These are phyloP conservation scores for Adelges cooleyi DNA, from an alignment of 1,140 invertebrate species.

Conservation along the genomic window DNA sequence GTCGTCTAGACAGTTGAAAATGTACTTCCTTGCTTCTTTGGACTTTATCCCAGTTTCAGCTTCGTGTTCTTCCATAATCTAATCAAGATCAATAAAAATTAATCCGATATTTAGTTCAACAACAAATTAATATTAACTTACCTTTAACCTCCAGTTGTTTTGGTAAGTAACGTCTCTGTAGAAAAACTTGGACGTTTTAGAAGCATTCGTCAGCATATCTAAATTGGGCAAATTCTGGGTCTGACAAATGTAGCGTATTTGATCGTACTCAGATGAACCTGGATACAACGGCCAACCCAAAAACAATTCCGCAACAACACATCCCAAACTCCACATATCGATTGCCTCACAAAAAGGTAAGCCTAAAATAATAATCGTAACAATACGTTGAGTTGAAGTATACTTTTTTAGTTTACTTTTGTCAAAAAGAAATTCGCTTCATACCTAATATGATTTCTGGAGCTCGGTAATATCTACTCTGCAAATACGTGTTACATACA, in stretches of 20 bases:
- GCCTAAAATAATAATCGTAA: constrained; percentile 38
- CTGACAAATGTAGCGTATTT: constrained; percentile 78
- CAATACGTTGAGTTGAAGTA: neutral
- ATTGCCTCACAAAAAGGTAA: constrained; percentile 99
- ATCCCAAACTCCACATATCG: constrained; percentile 99
- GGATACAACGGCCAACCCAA: constrained; percentile 99
- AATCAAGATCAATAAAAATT: constrained; percentile 30
- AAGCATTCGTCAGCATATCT: constrained; percentile 96
- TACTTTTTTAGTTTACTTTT: neutral
- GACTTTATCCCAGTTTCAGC: constrained; percentile 95
- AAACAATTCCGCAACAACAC: constrained; percentile 98
- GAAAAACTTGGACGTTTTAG: constrained; percentile 98
- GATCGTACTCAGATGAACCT: constrained; percentile 98
- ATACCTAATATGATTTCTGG: constrained; percentile 93
- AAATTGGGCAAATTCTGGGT: constrained; percentile 69
- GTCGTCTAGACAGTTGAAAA: constrained; percentile 98
- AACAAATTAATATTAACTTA: constrained; percentile 33
- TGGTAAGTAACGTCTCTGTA: constrained; percentile 94
- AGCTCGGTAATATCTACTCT: constrained; percentile 97
- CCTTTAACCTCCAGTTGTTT: constrained; percentile 84
- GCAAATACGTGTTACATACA: constrained; percentile 97
- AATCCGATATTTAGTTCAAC: neutral
- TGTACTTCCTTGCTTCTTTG: constrained; percentile 98
- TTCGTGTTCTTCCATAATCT: constrained; percentile 96
- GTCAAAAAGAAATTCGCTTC: neutral